Evolutionary conservation across 2,888 invertebrate genomes (phyloP).

Genomic region (Gisinianus flammeolus): DNA sequence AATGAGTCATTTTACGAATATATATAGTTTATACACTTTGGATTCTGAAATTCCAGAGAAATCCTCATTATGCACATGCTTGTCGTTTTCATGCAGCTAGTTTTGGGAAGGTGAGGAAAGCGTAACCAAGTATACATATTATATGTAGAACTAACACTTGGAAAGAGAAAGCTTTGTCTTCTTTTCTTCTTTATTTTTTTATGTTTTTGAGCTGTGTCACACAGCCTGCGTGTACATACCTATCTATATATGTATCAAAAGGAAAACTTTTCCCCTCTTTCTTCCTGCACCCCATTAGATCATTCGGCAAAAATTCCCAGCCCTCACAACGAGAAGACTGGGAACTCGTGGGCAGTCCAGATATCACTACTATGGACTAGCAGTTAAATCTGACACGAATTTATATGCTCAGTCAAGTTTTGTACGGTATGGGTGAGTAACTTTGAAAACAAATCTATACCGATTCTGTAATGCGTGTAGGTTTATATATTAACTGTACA

Average conservation of each 20-base stretch:
- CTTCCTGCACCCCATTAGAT: constrained; percentile 60
- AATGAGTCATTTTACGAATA: background rate
- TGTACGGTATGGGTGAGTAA: constrained; percentile 30
- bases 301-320: constrained; percentile 65
- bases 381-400: constrained; percentile 48
- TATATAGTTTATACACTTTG: background rate
- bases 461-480: no score
- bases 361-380: constrained; percentile 66
- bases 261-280: background rate
- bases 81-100: constrained; percentile 61
- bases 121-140: background rate
- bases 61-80: background rate
- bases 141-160: background rate
- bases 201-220: background rate
- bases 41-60: background rate
- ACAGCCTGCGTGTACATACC: background rate
- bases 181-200: background rate
- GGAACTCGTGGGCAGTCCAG: constrained; percentile 66
- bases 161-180: no score
- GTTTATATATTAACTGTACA: no score
- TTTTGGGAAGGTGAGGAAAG: constrained; percentile 64
- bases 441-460: background rate
- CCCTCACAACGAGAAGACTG: constrained; percentile 64
- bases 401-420: constrained; percentile 23
- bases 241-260: no score